Base-by-base conservation (phyloP, 2,888 invertebrate species). In the Ditylenchus weischeri region DNA sequence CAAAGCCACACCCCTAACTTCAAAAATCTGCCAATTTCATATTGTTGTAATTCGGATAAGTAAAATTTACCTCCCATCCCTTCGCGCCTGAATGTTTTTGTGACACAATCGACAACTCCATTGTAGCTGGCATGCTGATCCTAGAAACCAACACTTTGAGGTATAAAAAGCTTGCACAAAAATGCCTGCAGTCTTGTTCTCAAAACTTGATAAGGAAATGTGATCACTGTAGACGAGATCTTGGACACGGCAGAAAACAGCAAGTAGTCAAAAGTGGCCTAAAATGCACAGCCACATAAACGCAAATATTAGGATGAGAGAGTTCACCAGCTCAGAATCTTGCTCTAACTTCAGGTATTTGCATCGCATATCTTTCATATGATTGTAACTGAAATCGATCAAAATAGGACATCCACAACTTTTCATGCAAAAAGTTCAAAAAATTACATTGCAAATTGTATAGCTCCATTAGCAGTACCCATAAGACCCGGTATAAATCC, bases 201-300 rank as follows among this genome's bases (percentile, higher is more conserved):
- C 58, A 98, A 88, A 78, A 98, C 95, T 86, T 98, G 98, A 87
- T 96, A 98, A 0, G 98, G 98, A 86, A 96, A 98, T 4, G 96
- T 98, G 15, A 90, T 88, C 47, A 90, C 90, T 0, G 85, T 78
- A 23, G 83, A 95, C 75, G 95, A 88, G 76, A 95, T 87, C 86
- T 98, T 98, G 13, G 95, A 96, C 69, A 91, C 84, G 3, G 94
- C 93, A 29, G 96, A 95, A 86, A 92, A 95, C 47, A 88, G 86
- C 64, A 96, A 87, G 86, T 95, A 96, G 84, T 94, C 93, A 59
- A 88, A 83, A 43, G 92, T 91, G 35, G 88, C 89, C 93, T 94
- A 87, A 7, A 86, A 86, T 68, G 5, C 29, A 29, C 29, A n/a
- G 2, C 5, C 5, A 29, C 29, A 29, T 29, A 29, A 2, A 29